Evolutionary conservation across 1,140 invertebrate genomes (phyloP), one percentile per base, ranked within the genome.

Genomic region (Heliothis virescens): DNA sequence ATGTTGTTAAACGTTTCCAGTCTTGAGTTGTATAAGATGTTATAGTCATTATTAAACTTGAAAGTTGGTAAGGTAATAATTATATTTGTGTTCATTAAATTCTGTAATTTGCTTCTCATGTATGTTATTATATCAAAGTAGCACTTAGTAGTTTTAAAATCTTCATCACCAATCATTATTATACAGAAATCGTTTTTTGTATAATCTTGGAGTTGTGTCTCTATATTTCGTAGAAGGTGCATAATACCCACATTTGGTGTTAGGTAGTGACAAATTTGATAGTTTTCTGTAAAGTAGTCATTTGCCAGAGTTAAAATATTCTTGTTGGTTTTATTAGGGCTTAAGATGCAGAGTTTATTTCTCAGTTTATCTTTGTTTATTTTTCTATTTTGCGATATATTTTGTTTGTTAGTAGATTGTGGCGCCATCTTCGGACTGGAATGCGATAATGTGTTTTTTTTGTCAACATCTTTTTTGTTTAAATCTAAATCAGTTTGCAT

Each of bases 51-150:
- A 21, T 59, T 59, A 11, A 59, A 59, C 12, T 59, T 59, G 12
- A 59, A 59, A 21, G 16, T 59, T 59, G 57, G 16, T 13, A 59
- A 59, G 7, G 57, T 59, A 21, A 59, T 59, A 59, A 59, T 59
- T 21, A 59, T 59, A 26, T 59, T 26, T 21, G 57, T 59, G 21
- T 59, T 59, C 16, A 21, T 59, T 59, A 59, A 10, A 59, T 59
- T 13, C 16, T 5, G 16, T 13, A 59, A 59, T 21, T 5, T 59
- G 57, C 21, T 59, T 26, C 12, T 59, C 57, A 59, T 59, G 16
- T 59, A 26, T 59, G 57, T 59, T 21, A 59, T 59, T 59, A 59
- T 59, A 26, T 59, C 18, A 59, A 59, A 59, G 57, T 59, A 59
- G 21, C 57, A 59, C 21, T 55, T 26, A 26, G 21, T 26, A 26